phyloP scores from a whole-genome alignment of 2,797 vertebrate species.

The Enteromius paludinosus region DNA sequence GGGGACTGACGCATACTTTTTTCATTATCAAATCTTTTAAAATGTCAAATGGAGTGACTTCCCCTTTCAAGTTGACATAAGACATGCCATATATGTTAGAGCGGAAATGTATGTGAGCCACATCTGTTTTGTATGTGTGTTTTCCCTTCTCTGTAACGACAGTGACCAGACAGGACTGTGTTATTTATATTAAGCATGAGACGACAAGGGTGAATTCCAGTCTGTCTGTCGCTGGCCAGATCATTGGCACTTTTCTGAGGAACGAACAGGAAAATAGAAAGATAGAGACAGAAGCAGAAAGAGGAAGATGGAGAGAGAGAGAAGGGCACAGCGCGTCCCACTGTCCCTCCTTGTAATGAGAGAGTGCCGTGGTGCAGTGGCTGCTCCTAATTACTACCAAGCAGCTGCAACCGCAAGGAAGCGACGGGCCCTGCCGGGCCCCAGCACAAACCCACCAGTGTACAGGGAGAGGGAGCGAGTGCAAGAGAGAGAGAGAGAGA shows the following conservation, averaged over 20 bases:
- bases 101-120: not conserved
- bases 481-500: slow-evolving; percentile 54
- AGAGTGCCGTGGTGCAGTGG: slow-evolving; percentile 77
- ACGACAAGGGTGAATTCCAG: slow-evolving; percentile 76
- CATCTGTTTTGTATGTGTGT: slow-evolving; percentile 1
- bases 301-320: slow-evolving; percentile 48
- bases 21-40: slow-evolving; percentile 64
- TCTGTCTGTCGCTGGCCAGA: slow-evolving; percentile 71
- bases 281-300: slow-evolving; percentile 35
- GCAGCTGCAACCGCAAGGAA: slow-evolving; percentile 77
- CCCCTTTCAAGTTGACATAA: not conserved
- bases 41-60: slow-evolving; percentile 35
- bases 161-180: slow-evolving; percentile 56
- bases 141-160: slow-evolving; percentile 25
- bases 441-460: slow-evolving; percentile 74
- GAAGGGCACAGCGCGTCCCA: slow-evolving; percentile 75
- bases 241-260: slow-evolving; percentile 65
- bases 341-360: slow-evolving; percentile 84
- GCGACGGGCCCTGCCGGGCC: slow-evolving; percentile 64
- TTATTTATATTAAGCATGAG: slow-evolving; percentile 76
- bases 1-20: slow-evolving; percentile 27
- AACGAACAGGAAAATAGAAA: slow-evolving; percentile 57
- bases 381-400: slow-evolving; percentile 81
- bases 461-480: slow-evolving; percentile 41
- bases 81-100: not conserved